Base-by-base conservation (phyloP, 2,888 invertebrate genomes). In the Netelia melanura region DNA sequence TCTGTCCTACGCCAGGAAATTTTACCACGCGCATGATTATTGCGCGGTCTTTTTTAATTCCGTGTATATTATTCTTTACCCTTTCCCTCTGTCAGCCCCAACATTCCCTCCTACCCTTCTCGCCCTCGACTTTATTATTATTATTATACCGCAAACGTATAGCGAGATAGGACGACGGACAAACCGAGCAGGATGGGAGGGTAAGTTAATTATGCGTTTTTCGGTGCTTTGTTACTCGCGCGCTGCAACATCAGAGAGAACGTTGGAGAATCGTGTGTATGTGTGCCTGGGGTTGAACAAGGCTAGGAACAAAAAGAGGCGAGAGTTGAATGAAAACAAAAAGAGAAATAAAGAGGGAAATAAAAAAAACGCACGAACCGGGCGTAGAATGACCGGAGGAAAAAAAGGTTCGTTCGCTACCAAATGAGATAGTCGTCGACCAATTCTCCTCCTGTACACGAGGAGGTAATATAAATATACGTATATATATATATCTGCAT, bases 181-280 rank as follows among this genome's bases (percentile, higher is more conserved):
- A n/a, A 54, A 44, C 9, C 25, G 44, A 44, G 25, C 48, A 58
- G 48, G 30, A 30, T 30, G 30, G 30, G 30, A 30, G 11, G 58
- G 52, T 44, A 75, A 83, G 78, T 83, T 79, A 83, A 83, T 83
- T 83, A 83, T 75, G 70, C 74, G 74, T 79, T 83, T 78, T 79
- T 83, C 74, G 79, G 74, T 70, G 78, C 78, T 79, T 83, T 79
- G 83, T 79, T 79, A 64, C 30, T 30, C 74, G 65, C 21, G 62
- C 54, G 68, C 54, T 65, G 43, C n/a, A 25, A 21, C 56, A 9
- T 44, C 1, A 52, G 58, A 58, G 23, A 58, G 38, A 38, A n/a
- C 11, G n/a, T 30, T 11, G 74, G 54, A 71, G 30, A 78, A 79
- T 67, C 44, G 72, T 77, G 52, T 67, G 52, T 30, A 30, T 17